Evolutionary conservation across 2,888 invertebrate species (phyloP).

Genomic region (Drosophila acutilabella): DNA sequence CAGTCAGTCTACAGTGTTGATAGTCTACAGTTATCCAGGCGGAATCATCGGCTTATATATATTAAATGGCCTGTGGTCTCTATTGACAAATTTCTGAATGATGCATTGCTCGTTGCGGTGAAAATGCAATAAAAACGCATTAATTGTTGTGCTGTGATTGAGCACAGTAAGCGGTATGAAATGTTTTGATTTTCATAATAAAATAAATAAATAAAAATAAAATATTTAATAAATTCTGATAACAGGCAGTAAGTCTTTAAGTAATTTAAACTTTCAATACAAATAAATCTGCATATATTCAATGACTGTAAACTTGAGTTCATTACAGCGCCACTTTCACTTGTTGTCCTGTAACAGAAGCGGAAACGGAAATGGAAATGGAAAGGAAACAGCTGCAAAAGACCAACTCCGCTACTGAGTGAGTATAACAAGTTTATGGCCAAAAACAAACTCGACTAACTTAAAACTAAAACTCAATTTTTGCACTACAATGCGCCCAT

Average conservation of each 20-base stretch:
- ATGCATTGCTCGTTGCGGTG: constrained; percentile 66
- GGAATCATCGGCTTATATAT: constrained; percentile 49
- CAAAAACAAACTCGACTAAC: constrained; percentile 58
- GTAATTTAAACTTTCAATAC: too few relatives aligned
- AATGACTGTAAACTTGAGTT: constrained; percentile 6
- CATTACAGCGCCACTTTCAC: constrained; percentile 36
- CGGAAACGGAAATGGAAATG: constrained; percentile 40
- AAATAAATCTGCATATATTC: neutral
- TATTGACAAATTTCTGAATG: constrained; percentile 79
- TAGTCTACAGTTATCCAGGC: constrained; percentile 29
- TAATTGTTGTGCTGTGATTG: constrained; percentile 59
- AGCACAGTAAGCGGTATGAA: constrained; percentile 1
- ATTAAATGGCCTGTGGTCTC: constrained; percentile 76
- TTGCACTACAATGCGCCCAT: constrained; percentile 76
- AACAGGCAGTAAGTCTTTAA: too few relatives aligned
- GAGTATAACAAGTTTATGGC: constrained; percentile 51
- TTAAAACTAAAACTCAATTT: constrained; percentile 67
- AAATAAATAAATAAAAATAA: constrained; percentile 8
- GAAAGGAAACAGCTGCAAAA: constrained; percentile 56
- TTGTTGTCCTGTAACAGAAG: constrained; percentile 44
- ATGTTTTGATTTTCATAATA: constrained; percentile 33
- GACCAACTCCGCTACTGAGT: constrained; percentile 2
- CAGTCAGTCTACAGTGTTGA: constrained; percentile 28
- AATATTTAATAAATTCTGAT: neutral
- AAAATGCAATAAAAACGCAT: constrained; percentile 69